Percentiles rank a stretch among this genome's conserved stretches.
Evolutionary conservation across 1,140 invertebrate species (phyloP).

Genomic region (Drosophila bocki): DNA sequence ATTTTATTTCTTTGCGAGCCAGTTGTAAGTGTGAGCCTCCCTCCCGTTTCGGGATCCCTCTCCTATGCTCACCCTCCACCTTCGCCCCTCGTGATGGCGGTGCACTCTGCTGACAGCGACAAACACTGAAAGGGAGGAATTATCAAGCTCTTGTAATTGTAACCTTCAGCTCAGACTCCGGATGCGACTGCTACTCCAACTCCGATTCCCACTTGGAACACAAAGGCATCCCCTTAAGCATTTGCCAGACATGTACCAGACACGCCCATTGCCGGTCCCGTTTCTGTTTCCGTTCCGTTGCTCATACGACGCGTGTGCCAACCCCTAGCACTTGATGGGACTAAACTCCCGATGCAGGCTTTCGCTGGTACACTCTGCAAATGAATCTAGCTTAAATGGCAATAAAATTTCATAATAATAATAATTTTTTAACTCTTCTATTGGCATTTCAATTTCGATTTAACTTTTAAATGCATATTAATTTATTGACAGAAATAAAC

Average conservation of each 20-base stretch:
- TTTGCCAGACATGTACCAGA: constrained; percentile 70
- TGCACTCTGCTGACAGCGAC: constrained; percentile 69
- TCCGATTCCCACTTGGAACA: constrained; percentile 30
- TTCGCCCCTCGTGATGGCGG: constrained; percentile 25
- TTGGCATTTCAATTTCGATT: not conserved
- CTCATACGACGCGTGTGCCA: constrained; percentile 59
- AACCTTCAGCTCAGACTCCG: constrained; percentile 54
- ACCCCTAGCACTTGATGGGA: constrained; percentile 49
- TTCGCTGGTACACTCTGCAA: constrained; percentile 28
- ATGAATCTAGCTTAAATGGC: not conserved
- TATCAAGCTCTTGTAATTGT: constrained; percentile 74
- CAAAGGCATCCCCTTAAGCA: constrained; percentile 62
- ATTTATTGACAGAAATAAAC: not conserved
- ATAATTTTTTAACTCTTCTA: no score
- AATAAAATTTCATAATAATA: not conserved
- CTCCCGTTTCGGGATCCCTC: constrained; percentile 5
- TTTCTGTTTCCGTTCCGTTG: constrained; percentile 40
- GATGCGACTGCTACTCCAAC: constrained; percentile 14
- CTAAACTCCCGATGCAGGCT: constrained; percentile 44
- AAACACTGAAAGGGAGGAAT: constrained; percentile 68
- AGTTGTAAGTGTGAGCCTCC: constrained; percentile 18
- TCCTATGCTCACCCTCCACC: not conserved
- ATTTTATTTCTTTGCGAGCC: constrained; percentile 61
- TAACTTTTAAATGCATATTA: not conserved
- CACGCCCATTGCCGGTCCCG: constrained; percentile 48